Conservation (phyloP, 92 coral and sea anemone species). For the Siderastrea siderea region DNA sequence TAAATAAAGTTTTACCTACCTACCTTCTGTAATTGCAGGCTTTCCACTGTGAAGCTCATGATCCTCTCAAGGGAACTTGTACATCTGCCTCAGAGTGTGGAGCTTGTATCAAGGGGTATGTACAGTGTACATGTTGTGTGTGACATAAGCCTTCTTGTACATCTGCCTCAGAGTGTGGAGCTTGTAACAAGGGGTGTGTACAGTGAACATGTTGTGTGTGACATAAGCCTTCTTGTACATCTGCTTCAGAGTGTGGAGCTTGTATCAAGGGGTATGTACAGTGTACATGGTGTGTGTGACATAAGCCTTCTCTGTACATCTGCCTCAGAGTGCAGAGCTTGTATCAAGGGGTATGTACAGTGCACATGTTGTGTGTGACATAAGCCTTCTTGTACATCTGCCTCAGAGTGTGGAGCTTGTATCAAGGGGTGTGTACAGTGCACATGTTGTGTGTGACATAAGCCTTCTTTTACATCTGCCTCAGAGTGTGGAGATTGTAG, state of each 20-base stretch:
- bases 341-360: constrained; percentile 81
- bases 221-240: constrained; percentile 17
- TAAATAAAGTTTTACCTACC: too few relatives aligned
- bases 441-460: too few relatives aligned
- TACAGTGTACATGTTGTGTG: neutral
- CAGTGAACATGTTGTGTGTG: neutral
- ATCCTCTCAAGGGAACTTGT: constrained; percentile 77
- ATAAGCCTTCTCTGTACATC: constrained; percentile 37
- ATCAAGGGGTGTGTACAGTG: constrained; percentile 73
- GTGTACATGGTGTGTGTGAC: neutral
- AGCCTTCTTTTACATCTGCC: constrained; percentile 46
- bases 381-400: constrained; percentile 35
- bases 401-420: constrained; percentile 80
- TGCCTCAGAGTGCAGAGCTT: constrained; percentile 80
- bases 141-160: constrained; percentile 13
- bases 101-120: constrained; percentile 85
- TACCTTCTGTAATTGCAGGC: constrained; percentile 79
- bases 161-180: constrained; percentile 75
- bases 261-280: constrained; percentile 79
- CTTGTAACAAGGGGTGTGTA: constrained; percentile 81
- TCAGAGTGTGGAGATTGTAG: constrained; percentile 84
- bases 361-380: neutral
- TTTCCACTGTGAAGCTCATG: constrained; percentile 95
- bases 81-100: constrained; percentile 82
- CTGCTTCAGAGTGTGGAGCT: constrained; percentile 78